Evolutionary conservation across 2,888 invertebrate species (phyloP), one percentile per base, ranked within the genome.

Genomic region (Melinaea menophilus): DNA sequence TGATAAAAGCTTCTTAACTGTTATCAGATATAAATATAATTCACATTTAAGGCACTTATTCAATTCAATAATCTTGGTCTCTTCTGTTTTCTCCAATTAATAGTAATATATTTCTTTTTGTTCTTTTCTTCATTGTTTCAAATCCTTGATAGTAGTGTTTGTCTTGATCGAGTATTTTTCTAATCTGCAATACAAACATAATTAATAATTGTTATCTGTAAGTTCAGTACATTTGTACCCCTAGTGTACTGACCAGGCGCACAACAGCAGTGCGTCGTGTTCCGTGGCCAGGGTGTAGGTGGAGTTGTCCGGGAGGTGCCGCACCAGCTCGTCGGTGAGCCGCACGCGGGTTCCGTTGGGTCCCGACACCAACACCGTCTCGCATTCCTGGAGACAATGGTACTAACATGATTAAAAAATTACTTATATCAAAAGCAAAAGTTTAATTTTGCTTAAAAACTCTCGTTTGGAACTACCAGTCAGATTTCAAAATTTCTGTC

Each of bases 261-360:
- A 22, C 9, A 89, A 73, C 13, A 88, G 69, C 0, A 84, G 75
- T 7, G 73, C 73, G 57, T 70, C 75, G 57, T 85, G 86, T 3
- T 86, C 86, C 2, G 82, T 64, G 61, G 87, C 81, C n/a, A 90
- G 78, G 0, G 81, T 71, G 77, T 82, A 90, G 0, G 88, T 88
- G 22, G 88, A 84, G 72, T 86, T 82, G 81, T 97, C 96, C 69
- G 95, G 95, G 72, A 97, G 92, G 80, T 97, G 96, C 41, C 94
- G 93, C 13, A 98, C 93, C 59, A 97, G 93, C 74, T 97, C 97
- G 81, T 97, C 96, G 46, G 95, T 96, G 34, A 98, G 92, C 47
- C 95, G 92, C 0, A 98, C 94, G 72, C 95, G 95, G 5, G 98
- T 95, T 13, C 95, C 95, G 72, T 95, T 94, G 0, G 98, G 97